Evolutionary conservation across 2,113 vertebrate species (phyloP).

Genomic region (Bothrops jararaca): DNA sequence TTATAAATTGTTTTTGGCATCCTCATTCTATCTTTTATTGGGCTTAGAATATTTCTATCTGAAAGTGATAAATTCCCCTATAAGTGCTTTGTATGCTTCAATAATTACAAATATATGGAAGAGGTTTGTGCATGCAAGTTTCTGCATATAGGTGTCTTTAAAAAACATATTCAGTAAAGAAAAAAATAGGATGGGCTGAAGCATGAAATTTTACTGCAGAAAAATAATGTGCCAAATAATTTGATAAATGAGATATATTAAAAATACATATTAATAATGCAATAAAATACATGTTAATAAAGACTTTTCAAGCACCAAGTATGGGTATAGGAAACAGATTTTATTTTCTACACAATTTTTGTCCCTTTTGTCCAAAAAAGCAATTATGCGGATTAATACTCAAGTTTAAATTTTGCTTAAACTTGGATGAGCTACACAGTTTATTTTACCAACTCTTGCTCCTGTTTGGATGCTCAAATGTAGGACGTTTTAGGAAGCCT

Average conservation of each 20-base stretch:
- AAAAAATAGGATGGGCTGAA: slow-evolving; percentile 49
- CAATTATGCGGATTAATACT: not conserved
- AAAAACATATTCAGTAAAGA: slow-evolving; percentile 55
- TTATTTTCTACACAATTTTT: not conserved
- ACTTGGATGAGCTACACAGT: not conserved
- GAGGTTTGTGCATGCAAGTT: slow-evolving; percentile 20
- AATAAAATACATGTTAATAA: slow-evolving; percentile 3
- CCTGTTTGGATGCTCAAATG: not conserved
- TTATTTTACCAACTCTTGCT: not conserved
- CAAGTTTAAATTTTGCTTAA: not conserved
- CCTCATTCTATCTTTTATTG: slow-evolving; percentile 75
- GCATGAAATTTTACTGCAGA: slow-evolving; percentile 31
- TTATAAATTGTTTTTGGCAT: slow-evolving; percentile 77
- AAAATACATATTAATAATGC: not conserved
- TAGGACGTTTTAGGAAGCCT: not conserved
- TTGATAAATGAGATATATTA: slow-evolving; percentile 39
- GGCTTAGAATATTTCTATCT: slow-evolving; percentile 71
- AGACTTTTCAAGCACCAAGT: not conserved
- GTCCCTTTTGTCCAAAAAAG: not conserved
- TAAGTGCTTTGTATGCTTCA: slow-evolving; percentile 77
- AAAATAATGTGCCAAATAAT: slow-evolving; percentile 47
- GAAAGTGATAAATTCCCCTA: slow-evolving; percentile 79
- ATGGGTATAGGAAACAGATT: not conserved
- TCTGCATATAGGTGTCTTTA: slow-evolving; percentile 48
- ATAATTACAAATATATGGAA: slow-evolving; percentile 70